Evolutionary conservation across 2,888 invertebrate species (phyloP).

Genomic region (Sicus ferrugineus): DNA sequence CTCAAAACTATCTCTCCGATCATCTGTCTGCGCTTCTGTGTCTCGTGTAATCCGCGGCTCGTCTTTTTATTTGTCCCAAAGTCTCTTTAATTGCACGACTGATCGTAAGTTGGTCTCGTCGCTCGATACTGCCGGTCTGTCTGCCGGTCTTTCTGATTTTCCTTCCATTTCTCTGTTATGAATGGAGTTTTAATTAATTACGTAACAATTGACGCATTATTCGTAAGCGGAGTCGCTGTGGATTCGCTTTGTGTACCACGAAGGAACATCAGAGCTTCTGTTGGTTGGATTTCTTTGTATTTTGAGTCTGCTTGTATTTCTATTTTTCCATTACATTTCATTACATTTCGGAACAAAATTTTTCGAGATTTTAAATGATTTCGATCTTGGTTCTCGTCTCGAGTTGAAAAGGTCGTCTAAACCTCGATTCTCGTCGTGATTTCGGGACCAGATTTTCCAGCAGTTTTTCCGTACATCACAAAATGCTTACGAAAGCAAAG

Average conservation of each 20-base stretch:
- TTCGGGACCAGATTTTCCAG: no score
- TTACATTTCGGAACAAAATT: neutral
- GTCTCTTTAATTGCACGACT: no score
- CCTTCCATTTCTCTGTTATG: slow-evolving; percentile 27
- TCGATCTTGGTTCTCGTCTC: no score
- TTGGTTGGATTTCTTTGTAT: neutral
- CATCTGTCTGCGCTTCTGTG: neutral
- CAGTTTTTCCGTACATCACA: no score
- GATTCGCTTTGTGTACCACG: neutral
- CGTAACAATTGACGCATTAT: slow-evolving; percentile 39
- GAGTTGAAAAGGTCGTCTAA: no score
- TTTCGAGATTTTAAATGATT: no score
- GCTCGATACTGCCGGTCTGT: neutral
- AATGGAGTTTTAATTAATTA: slow-evolving; percentile 42
- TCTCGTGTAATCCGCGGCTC: neutral
- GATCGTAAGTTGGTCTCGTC: neutral
- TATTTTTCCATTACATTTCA: neutral
- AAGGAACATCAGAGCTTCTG: neutral
- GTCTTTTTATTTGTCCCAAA: no score
- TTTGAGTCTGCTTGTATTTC: neutral
- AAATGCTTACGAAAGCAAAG: no score
- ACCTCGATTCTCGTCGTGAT: no score
- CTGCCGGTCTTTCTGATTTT: neutral
- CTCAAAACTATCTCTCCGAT: no score
- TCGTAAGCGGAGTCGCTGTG: neutral